phyloP scores from a whole-genome alignment of 2,797 vertebrate species.

The Lacerta viridis region DNA sequence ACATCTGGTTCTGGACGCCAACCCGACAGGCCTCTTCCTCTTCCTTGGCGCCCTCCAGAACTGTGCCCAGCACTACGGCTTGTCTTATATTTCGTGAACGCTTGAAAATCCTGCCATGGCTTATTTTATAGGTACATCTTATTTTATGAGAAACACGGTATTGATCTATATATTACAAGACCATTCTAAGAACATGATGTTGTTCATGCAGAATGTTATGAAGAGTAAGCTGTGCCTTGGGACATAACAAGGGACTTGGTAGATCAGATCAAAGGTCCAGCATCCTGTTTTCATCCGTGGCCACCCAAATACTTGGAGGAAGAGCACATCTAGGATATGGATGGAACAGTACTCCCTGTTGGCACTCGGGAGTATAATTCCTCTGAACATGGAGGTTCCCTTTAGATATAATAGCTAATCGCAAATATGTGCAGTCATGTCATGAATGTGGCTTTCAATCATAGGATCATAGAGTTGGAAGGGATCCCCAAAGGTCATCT shows the following conservation, averaged over 20 bases:
- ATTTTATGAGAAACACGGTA: too few species aligned
- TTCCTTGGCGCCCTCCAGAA: too few species aligned
- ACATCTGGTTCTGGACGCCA: too few species aligned
- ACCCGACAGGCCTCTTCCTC: too few species aligned
- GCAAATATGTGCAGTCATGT: slow-evolving; percentile 10
- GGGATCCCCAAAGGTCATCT: too few species aligned
- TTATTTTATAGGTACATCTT: too few species aligned
- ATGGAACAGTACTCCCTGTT: too few species aligned
- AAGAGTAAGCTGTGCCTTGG: background rate
- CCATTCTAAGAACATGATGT: background rate
- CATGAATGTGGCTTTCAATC: slow-evolving; percentile 38
- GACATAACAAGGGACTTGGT: background rate
- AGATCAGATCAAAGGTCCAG: background rate
- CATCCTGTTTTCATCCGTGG: background rate
- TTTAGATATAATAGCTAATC: background rate
- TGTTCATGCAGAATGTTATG: background rate
- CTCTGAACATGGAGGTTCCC: background rate
- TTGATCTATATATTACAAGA: background rate
- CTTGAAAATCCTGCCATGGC: too few species aligned
- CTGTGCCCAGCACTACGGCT: too few species aligned
- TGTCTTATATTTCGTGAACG: too few species aligned
- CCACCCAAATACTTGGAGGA: background rate
- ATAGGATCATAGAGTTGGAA: background rate
- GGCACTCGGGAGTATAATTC: background rate
- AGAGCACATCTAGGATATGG: background rate